These are phyloP conservation scores for Odontocolon sp. DNA, from an alignment of 2,888 invertebrate genomes.

Conservation along the genomic window DNA sequence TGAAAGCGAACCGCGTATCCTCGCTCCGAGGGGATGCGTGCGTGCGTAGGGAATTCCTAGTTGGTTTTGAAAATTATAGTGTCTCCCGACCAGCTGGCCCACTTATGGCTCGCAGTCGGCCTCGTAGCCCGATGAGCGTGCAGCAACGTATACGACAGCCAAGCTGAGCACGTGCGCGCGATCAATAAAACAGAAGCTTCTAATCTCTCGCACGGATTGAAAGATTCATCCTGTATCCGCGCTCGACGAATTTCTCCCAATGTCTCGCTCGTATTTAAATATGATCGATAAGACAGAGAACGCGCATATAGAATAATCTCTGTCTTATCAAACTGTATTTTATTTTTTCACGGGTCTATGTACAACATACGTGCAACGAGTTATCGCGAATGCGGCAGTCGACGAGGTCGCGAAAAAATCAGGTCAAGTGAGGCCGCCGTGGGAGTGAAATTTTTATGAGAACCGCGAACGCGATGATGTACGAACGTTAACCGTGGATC, in stretches of 20 bases:
- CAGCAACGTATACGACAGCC: conserved; percentile 54
- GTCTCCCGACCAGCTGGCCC: conserved; percentile 74
- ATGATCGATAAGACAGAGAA: too few relatives aligned
- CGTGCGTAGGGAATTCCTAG: neutral
- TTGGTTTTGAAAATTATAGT: conserved; percentile 34
- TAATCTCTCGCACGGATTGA: conserved; percentile 47
- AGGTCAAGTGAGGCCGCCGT: conserved; percentile 72
- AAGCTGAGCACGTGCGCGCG: conserved; percentile 74
- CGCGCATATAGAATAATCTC: too few relatives aligned
- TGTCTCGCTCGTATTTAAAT: neutral
- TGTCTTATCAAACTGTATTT: too few relatives aligned
- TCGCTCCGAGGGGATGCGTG: conserved; percentile 1
- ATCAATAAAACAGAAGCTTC: conserved; percentile 73
- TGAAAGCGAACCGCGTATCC: conserved; percentile 7
- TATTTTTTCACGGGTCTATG: conserved; percentile 4
- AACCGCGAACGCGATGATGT: conserved; percentile 59
- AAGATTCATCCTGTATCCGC: conserved; percentile 15
- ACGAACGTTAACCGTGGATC: conserved; percentile 18
- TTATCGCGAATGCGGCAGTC: conserved; percentile 53
- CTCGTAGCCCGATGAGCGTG: conserved; percentile 19
- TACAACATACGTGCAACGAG: conserved; percentile 45
- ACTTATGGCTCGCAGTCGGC: conserved; percentile 71
- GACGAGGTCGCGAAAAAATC: conserved; percentile 63
- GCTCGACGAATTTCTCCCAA: too few relatives aligned
- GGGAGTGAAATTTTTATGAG: conserved; percentile 72